Base-by-base conservation (phyloP, 2,797 vertebrate genomes). In the Labroides dimidiatus region DNA sequence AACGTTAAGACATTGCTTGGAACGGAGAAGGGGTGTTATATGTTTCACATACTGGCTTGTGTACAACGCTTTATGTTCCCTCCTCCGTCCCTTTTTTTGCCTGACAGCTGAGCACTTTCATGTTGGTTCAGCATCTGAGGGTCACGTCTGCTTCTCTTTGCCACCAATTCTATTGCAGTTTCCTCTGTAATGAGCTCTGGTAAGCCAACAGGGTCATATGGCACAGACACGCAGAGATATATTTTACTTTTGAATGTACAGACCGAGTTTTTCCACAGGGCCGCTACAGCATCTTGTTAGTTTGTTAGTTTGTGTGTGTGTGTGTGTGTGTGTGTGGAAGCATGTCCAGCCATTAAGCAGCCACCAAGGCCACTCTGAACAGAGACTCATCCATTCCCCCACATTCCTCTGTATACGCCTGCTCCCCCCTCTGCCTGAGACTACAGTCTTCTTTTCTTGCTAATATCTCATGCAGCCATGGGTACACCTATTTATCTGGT, bases 131-230 rank as follows among this genome's bases (percentile, higher is more conserved):
- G 72, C 78, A 72, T 87, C 78, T 41, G 72, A 85, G 90, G 87
- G 87, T 92, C 77, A 61, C 76, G 75, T 88, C 73, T 78, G 62
- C 69, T 83, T 87, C 87, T 83, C 74, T 63, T 77, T 78, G 76
- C 77, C 66, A 69, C 64, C 41, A 37, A 57, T 81, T 81, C 64
- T 65, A 61, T 67, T 48, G 62, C 64, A 6, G 30, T 78, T 64
- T 67, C 64, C 62, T 48, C 84, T 83, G 75, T 92, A 92, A 91
- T 92, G 90, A 92, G 85, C 76, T 64, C 71, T 69, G 70, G 54
- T 74, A n/a, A 54, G 78, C 63, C 20, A 42, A 62, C 62, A 80
- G 87, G 84, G 76, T 89, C 75, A 37, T 53, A 13, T 69, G 76
- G 63, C 69, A 43, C 72, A 60, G 57, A 72, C 69, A 78, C 71